phyloP scores from a whole-genome alignment of 2,113 vertebrate genomes.

The Rynchops niger region DNA sequence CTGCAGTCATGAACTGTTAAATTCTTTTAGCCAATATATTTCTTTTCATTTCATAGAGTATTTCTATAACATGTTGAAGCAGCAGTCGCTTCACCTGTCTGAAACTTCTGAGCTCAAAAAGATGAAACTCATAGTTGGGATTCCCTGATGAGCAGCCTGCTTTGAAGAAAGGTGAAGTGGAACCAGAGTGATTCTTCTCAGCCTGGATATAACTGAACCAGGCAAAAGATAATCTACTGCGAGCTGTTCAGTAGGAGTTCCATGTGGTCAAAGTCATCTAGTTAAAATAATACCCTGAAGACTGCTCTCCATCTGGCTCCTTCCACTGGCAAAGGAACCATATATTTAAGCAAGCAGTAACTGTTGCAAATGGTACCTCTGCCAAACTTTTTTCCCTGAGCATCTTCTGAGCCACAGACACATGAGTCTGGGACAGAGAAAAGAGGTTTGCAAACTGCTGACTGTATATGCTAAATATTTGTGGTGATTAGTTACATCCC shows the following conservation, averaged over 20 bases:
- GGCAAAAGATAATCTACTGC: background rate
- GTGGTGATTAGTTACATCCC: background rate
- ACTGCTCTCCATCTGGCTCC: background rate
- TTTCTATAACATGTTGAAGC: conserved; percentile 26
- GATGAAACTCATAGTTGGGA: background rate
- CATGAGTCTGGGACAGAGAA: background rate
- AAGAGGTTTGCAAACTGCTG: background rate
- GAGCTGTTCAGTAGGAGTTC: background rate
- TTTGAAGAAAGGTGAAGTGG: background rate
- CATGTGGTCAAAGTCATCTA: background rate
- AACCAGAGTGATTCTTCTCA: background rate
- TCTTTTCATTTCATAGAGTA: conserved; percentile 7
- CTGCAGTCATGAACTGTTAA: background rate
- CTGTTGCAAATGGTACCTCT: background rate
- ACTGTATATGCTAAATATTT: background rate
- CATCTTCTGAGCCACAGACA: background rate
- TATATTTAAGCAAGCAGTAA: background rate
- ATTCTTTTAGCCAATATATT: background rate
- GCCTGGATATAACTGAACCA: background rate
- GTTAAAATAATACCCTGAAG: background rate
- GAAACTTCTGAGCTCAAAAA: background rate
- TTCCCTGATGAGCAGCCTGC: background rate
- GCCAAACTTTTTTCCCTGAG: background rate
- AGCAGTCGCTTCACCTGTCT: background rate
- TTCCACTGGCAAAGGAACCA: background rate